Conservation (phyloP, 2,797 vertebrate species). For the Mormyrops boulengeri region DNA sequence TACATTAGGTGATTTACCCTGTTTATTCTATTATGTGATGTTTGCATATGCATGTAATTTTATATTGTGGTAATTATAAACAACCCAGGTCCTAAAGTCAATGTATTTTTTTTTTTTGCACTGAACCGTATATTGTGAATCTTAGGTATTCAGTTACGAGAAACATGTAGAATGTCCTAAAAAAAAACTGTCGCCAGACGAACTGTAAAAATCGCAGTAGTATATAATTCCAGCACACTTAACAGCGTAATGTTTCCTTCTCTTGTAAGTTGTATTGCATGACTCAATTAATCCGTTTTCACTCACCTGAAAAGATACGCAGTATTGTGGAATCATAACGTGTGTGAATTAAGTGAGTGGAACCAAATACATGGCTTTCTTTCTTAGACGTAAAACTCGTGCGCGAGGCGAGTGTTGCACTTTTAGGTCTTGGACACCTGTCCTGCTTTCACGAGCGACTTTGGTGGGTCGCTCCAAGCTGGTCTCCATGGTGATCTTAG, state of each 20-base stretch:
- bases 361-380: not conserved
- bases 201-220: not conserved
- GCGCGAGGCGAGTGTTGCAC: constrained; percentile 4
- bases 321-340: not conserved
- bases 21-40: not conserved
- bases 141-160: not conserved
- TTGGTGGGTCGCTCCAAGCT: constrained; percentile 47
- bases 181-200: not conserved
- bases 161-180: not conserved
- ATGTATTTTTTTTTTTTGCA: not conserved
- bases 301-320: constrained; percentile 2
- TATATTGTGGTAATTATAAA: not conserved
- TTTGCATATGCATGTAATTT: not conserved
- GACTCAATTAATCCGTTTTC: not conserved
- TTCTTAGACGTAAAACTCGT: constrained; percentile 47
- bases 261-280: not conserved
- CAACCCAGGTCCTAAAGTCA: not conserved
- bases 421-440: constrained; percentile 47
- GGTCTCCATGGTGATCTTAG: constrained; percentile 58
- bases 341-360: not conserved
- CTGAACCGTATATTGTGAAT: not conserved
- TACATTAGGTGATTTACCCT: not conserved
- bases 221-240: not conserved
- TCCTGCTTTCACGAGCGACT: constrained; percentile 47
- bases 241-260: not conserved